Evolutionary conservation across 2,797 vertebrate species (phyloP).

Genomic region (Heteromormyrus szaboi): DNA sequence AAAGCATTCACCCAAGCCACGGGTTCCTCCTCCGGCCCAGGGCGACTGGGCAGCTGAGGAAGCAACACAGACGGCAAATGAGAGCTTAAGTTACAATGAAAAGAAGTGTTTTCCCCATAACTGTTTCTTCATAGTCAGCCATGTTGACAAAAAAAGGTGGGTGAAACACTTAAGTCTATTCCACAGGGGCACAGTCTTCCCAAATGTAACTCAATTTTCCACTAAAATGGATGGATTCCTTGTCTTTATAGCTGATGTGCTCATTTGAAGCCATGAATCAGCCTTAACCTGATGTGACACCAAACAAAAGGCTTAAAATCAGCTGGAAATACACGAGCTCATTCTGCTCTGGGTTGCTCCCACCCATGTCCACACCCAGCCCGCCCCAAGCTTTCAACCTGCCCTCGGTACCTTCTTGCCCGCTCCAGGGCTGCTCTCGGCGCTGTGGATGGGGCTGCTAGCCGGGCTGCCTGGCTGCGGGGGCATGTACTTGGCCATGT

Average conservation of each 20-base stretch:
- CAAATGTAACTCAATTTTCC: constrained; percentile 1
- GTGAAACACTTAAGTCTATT: background rate
- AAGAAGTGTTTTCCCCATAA: background rate
- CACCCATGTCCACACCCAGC: background rate
- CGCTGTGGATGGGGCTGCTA: constrained; percentile 69
- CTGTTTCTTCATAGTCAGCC: background rate
- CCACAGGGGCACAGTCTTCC: background rate
- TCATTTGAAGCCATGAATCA: background rate
- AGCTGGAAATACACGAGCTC: background rate
- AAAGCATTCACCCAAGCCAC: constrained; percentile 89
- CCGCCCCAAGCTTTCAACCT: background rate
- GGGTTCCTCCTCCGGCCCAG: constrained; percentile 57
- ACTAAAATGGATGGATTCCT: background rate
- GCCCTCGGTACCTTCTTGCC: constrained; percentile 76
- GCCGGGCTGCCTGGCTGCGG: constrained; percentile 53
- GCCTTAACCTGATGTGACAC: background rate
- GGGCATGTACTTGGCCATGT: constrained; percentile 82
- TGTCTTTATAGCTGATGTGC: background rate
- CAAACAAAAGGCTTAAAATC: background rate
- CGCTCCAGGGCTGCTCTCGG: constrained; percentile 79
- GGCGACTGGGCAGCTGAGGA: constrained; percentile 63
- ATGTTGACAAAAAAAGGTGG: background rate
- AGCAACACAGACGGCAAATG: constrained; percentile 15
- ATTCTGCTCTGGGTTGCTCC: background rate
- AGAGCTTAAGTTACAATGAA: background rate